Percentiles rank a stretch among this genome's conserved stretches.
phyloP scores from a whole-genome alignment of 2,888 invertebrate species.

The Trichogramma dendrolimi region DNA sequence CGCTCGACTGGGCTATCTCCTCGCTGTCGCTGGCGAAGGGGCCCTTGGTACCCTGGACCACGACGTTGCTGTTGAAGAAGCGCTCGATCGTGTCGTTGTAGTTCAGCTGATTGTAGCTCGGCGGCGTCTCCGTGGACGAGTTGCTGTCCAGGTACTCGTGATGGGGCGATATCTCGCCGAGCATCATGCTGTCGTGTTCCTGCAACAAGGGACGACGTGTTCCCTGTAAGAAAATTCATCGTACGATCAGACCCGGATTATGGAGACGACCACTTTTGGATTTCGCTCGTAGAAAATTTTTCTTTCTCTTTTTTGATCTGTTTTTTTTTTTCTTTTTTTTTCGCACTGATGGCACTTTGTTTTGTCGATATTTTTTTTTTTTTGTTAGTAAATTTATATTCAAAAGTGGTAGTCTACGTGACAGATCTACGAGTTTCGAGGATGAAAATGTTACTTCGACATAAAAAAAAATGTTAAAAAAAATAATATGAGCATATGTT shows the following conservation, averaged over 20 bases:
- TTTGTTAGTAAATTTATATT: slow-evolving; percentile 4
- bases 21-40: slow-evolving; percentile 42
- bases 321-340: slow-evolving; percentile 1
- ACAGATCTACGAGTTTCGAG: neutral
- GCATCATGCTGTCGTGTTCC: slow-evolving; percentile 76
- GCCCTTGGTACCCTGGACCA: slow-evolving; percentile 23
- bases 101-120: slow-evolving; percentile 81
- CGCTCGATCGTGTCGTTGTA: slow-evolving; percentile 77
- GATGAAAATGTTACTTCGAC: slow-evolving; percentile 7
- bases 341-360: neutral
- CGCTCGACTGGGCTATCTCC: slow-evolving; percentile 33
- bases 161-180: slow-evolving; percentile 81
- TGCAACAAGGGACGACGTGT: slow-evolving; percentile 53
- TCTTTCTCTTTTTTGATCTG: slow-evolving; percentile 3
- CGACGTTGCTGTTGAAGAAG: slow-evolving; percentile 51
- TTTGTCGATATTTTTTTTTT: neutral
- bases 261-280: slow-evolving; percentile 30
- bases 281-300: neutral
- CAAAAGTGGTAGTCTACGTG: slow-evolving; percentile 21
- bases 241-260: slow-evolving; percentile 22
- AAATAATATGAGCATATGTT: neutral
- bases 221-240: slow-evolving; percentile 48
- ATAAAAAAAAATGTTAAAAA: neutral
- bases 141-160: slow-evolving; percentile 76
- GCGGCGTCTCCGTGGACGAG: slow-evolving; percentile 73